Base-by-base conservation (phyloP, 2,113 vertebrate species). In the Odontesthes bonariensis region DNA sequence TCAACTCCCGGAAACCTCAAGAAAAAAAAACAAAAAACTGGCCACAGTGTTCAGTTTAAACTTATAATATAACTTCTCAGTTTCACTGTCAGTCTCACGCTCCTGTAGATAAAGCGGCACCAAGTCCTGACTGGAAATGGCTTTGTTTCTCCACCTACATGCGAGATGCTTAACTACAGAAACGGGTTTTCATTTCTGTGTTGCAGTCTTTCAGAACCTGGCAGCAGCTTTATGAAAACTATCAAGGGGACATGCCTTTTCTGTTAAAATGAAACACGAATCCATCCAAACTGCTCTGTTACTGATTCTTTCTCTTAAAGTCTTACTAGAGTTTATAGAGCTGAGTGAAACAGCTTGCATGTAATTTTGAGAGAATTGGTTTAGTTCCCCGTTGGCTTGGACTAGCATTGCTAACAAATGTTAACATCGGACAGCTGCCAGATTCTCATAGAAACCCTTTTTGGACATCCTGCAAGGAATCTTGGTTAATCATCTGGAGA, bases 191-290 rank as follows among this genome's bases (percentile, higher is more conserved):
- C 14, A 12, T 38, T 40, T 42, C 27, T 38, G 40, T 53, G 59
- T 42, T 38, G 0, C 27, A 4, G 42, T 23, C 51, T 47, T 42
- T 47, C 1, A 71, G 51, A 51, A 60, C 9, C 73, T 77, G 82
- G 85, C 61, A 44, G 5, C 65, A 51, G 11, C 20, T 2, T 20
- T 73, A 44, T 60, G 38, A 56, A 22, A 83, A 69, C 47, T n/a
- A 61, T 75, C 75, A 33, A 56, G 55, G 23, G 66, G 42, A 79
- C 75, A 75, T 69, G 73, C 59, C 22, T 56, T 65, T 83, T 62
- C 56, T 69, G 79, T 79, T 80, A 19, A 82, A 79, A 81, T 79
- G 73, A 87, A 90, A 84, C 76, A 60, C 32, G 7, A 81, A 76
- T 75, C 75, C 22, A 1, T 75, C 77, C 77, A 68, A 84, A 46